Evolutionary conservation across 2,888 invertebrate genomes (phyloP), one percentile per base, ranked within the genome.

Genomic region (Agonopterix heracliana): DNA sequence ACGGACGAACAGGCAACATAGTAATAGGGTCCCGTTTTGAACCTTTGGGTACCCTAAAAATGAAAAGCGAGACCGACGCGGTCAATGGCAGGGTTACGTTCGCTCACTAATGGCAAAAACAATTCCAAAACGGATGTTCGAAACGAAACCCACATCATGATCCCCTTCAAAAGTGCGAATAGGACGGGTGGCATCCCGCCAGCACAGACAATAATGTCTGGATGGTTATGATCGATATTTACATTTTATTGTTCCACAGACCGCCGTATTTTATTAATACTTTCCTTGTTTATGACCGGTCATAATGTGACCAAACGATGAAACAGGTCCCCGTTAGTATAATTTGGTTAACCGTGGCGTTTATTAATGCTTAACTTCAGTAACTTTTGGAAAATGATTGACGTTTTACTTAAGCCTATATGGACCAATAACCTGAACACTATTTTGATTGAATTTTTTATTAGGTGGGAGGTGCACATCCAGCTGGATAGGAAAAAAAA

Each of bases 161-260:
- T 64, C 64, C 70, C 69, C 61, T 64, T 65, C 57, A 56, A 68
- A 64, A 61, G 61, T 60, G 56, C 56, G 60, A 61, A 64, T 66
- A 63, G 64, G 73, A 74, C 70, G 71, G 68, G 64, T 73, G 72
- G 73, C 71, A 68, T 73, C 71, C 72, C 70, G 78, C 71, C 73
- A 73, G 71, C 60, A 56, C 63, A 55, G 68, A 77, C 78, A 78
- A 76, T 79, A 69, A 73, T 68, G 77, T 78, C 78, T 77, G 73
- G 63, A 57, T 64, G 57, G 64, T 73, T 70, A 74, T 76, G 73
- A 77, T 78, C 74, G 70, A 74, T 78, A 78, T 81, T 80, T 74
- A 67, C 75, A 80, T 82, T 75, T 74, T 77, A 79, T 79, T 74
- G 68, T 70, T 66, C 63, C 58, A 60, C 58, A 59, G 66, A 59